These are phyloP conservation scores for Lasioglossum morio DNA, from an alignment of 2,888 invertebrate species.

Conservation along the genomic window DNA sequence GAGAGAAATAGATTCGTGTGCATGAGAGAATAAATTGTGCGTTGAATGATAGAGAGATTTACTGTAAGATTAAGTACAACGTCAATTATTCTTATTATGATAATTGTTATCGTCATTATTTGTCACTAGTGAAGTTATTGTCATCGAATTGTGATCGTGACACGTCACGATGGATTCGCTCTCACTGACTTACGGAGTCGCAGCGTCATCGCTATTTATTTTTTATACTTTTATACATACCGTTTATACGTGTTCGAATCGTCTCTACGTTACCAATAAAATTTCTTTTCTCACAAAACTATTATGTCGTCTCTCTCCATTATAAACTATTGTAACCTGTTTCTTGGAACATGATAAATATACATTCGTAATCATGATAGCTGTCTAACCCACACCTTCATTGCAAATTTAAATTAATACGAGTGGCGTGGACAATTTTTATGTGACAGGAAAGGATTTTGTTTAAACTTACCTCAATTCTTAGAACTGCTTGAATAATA, in stretches of 20 bases:
- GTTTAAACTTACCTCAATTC: background rate
- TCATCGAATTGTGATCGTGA: slow-evolving; percentile 35
- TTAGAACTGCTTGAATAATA: background rate
- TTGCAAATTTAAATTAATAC: background rate
- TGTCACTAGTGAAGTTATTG: slow-evolving; percentile 46
- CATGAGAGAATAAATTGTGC: slow-evolving; percentile 16
- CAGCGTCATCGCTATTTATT: slow-evolving; percentile 76
- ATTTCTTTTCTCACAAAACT: slow-evolving; percentile 66
- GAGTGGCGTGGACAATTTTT: too few relatives aligned
- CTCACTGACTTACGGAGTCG: slow-evolving; percentile 61
- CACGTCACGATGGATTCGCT: slow-evolving; percentile 57
- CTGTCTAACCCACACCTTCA: background rate
- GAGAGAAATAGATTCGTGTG: background rate
- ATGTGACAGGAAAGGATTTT: background rate
- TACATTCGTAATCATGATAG: background rate
- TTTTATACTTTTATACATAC: slow-evolving; percentile 81
- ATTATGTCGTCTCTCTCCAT: background rate
- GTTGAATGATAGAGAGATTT: slow-evolving; percentile 29
- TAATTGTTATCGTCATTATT: slow-evolving; percentile 49
- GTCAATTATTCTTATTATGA: slow-evolving; percentile 59
- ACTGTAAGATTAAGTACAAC: slow-evolving; percentile 49
- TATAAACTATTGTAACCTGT: background rate
- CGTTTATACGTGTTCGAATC: slow-evolving; percentile 67
- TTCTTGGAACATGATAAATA: background rate
- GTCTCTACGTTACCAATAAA: slow-evolving; percentile 75